phyloP scores from a whole-genome alignment of 2,797 vertebrate genomes.

The Chelmon rostratus region DNA sequence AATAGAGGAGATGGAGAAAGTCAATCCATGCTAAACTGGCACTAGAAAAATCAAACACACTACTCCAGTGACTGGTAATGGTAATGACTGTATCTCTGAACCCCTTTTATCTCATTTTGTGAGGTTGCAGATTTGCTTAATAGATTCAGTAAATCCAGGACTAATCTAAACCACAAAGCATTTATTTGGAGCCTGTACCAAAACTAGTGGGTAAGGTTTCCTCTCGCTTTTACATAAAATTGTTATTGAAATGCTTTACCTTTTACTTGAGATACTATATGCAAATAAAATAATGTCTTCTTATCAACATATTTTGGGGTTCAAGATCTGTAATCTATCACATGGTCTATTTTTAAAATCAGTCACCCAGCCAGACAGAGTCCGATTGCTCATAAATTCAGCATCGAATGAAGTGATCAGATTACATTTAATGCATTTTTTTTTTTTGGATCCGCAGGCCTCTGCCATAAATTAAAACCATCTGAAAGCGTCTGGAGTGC shows the following conservation, averaged over 20 bases:
- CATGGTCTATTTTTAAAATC: constrained; percentile 88
- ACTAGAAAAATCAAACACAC: constrained; percentile 66
- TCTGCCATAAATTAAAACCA: constrained; percentile 96
- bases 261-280: neutral
- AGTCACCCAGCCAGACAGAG: constrained; percentile 85
- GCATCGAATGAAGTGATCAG: constrained; percentile 92
- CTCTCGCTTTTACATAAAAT: neutral
- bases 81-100: constrained; percentile 8
- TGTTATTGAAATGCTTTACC: constrained; percentile 1
- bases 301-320: constrained; percentile 53
- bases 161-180: constrained; percentile 15
- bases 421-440: constrained; percentile 95
- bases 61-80: constrained; percentile 31
- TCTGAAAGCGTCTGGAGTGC: constrained; percentile 93
- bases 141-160: constrained; percentile 34
- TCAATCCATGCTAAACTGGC: constrained; percentile 71
- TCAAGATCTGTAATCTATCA: constrained; percentile 72
- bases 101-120: constrained; percentile 34
- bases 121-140: constrained; percentile 29
- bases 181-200: neutral
- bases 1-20: constrained; percentile 75
- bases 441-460: constrained; percentile 89
- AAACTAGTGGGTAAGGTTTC: neutral
- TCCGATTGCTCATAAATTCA: constrained; percentile 91
- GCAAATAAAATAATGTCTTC: constrained; percentile 3